phyloP scores from a whole-genome alignment of 1,140 invertebrate species.

The Nomia melanderi region DNA sequence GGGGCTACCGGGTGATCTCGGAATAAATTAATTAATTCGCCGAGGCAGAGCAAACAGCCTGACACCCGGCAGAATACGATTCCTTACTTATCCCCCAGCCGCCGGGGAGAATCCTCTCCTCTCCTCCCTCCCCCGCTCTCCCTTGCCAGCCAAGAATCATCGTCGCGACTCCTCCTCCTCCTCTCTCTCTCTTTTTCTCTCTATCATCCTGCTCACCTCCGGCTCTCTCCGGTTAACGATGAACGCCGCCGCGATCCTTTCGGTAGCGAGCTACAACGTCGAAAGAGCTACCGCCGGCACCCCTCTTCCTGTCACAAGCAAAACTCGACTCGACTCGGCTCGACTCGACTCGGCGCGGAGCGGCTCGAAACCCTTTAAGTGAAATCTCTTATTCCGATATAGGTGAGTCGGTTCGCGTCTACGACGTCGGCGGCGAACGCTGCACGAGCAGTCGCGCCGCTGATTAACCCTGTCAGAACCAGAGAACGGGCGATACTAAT shows the following conservation, averaged over 20 bases:
- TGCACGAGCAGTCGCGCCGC: conserved; percentile 33
- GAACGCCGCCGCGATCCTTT: conserved; percentile 27
- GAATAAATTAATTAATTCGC: conserved; percentile 77
- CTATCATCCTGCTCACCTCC: conserved; percentile 12
- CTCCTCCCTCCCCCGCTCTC: conserved; percentile 56
- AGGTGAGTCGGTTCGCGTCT: conserved; percentile 24
- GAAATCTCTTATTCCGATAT: conserved; percentile 82
- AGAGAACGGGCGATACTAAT: conserved; percentile 81
- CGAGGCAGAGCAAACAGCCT: conserved; percentile 73
- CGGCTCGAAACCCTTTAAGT: conserved; percentile 79
- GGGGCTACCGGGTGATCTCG: conserved; percentile 68
- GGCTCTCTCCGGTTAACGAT: conserved; percentile 26
- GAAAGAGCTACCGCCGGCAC: conserved; percentile 35
- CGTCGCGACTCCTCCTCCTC: too few species aligned
- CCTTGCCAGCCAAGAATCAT: conserved; percentile 61
- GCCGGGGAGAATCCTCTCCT: conserved; percentile 37
- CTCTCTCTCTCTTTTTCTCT: background rate
- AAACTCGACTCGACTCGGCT: conserved; percentile 77
- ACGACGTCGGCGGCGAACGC: conserved; percentile 23
- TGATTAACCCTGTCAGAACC: conserved; percentile 81
- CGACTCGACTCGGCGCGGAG: too few species aligned
- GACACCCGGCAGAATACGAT: conserved; percentile 76
- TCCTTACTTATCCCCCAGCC: conserved; percentile 73
- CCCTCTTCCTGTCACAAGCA: conserved; percentile 79
- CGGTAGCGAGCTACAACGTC: too few species aligned